Base-by-base conservation (phyloP, 2,113 vertebrate species). In the Nesospiza acunhae region DNA sequence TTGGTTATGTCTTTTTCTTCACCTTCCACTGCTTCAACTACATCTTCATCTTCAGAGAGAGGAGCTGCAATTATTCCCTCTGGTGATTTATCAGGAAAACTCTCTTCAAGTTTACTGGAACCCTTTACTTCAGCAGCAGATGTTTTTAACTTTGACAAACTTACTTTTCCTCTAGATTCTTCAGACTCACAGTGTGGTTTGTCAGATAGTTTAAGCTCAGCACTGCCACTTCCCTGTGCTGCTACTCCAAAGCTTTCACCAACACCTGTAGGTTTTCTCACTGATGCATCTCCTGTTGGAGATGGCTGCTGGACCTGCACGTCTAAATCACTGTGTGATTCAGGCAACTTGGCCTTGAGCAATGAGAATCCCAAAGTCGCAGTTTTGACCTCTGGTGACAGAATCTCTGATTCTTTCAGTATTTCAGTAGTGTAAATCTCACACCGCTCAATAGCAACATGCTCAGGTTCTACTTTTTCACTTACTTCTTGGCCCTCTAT, bases 301-400 rank as follows among this genome's bases (percentile, higher is more conserved):
- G 91, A 69, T 19, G 89, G 53, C 39, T 90, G 68, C 77, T 97
- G 86, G 49, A 94, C 44, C 21, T 62, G 37, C n/a, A 55, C 73
- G 1, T 83, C 70, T 37, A 94, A 73, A 63, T 79, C 81, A 2
- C 66, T 35, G 0, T 55, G 93, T 27, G 96, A 89, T 90, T 97
- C 97, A 20, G 97, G 97, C 53, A 97, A 50, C 73, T 97, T 98
- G 3, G 41, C 84, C 89, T 97, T 98, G 4, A 98, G 76, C 92
- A 98, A 31, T 12, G 98, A 98, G 82, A 98, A 98, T 6, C 98
- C 98, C 8, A 97, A 95, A 24, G 97, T 28, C 58, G 98, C 96
- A 10, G 49, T 97, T 91, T 97, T 94, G 41, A 97, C 52, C 62
- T 96, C 78, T n/a, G 97, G 78, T 3, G 81, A 70, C 2, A 97